Evolutionary conservation across 2,113 vertebrate genomes (phyloP), one percentile per base, ranked within the genome.

Genomic region (Planiliza haematocheilus): DNA sequence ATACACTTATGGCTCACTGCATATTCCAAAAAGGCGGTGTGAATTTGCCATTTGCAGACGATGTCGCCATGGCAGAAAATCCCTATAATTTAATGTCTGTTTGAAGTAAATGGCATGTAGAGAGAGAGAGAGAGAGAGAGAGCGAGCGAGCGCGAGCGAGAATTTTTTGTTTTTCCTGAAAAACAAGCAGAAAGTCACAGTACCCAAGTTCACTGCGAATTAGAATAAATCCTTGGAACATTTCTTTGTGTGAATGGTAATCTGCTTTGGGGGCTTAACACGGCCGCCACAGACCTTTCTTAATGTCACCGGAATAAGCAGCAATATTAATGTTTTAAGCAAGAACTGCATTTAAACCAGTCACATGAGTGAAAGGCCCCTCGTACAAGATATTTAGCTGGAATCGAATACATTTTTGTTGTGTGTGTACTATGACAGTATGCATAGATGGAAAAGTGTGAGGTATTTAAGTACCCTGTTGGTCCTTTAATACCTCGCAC

Each of bases 241-340:
- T 80, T 78, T 80, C 63, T 83, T 79, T 70, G 56, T 83, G 70
- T 63, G 50, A 69, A 48, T 57, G 49, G 2, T 77, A 79, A 74
- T 83, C 79, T 86, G 73, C 77, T 88, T 81, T 66, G 50, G 55
- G 68, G 65, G 63, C 68, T 82, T 62, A 75, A 73, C 72, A 60
- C 38, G 21, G 42, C 74, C 41, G 49, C 57, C 16, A n/a, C 21
- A 61, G 73, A 78, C 66, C 67, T 78, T 72, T 83, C 61, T 73
- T 77, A 80, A 82, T 78, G 73, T 74, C 65, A 74, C 13, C 7
- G 36, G 43, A 77, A 75, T 79, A 62, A 66, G 24, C 43, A 34
- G n/a, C 57, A 58, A 62, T 64, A 65, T 79, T 38, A 17, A 56
- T 60, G 61, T 70, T 76, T 61, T 21, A 48, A 24, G 52, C 38